Conservation (phyloP, 2,888 invertebrate species). For the Rotaria sp. region DNA sequence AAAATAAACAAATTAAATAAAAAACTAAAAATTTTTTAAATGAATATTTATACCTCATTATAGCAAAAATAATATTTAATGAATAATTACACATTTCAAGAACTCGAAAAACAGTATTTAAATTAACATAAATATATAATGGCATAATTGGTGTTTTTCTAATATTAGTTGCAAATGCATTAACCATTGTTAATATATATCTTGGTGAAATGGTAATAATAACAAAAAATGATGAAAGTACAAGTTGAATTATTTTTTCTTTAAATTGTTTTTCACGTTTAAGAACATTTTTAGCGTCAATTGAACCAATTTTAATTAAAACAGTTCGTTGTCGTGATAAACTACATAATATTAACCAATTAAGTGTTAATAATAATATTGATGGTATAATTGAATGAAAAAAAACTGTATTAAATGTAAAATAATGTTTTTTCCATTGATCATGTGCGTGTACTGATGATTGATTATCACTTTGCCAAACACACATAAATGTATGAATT, state of each 20-base stretch:
- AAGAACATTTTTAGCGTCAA: not conserved
- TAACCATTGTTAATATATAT: slow-evolving; percentile 32
- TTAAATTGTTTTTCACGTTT: slow-evolving; percentile 40
- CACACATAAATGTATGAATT: not conserved
- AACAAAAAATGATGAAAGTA: slow-evolving; percentile 38
- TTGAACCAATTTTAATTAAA: slow-evolving; percentile 30
- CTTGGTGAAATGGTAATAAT: slow-evolving; percentile 37
- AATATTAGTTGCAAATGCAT: not conserved
- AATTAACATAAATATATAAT: slow-evolving; percentile 5
- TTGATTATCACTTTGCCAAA: not conserved
- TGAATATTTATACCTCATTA: not conserved
- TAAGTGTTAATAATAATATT: slow-evolving; percentile 31
- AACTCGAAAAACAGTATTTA: not conserved
- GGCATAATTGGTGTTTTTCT: not conserved
- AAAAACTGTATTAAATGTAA: slow-evolving; percentile 33
- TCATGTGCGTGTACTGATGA: not conserved
- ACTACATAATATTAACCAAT: slow-evolving; percentile 31
- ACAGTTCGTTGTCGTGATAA: slow-evolving; percentile 22
- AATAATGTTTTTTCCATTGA: slow-evolving; percentile 30
- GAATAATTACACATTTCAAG: slow-evolving; percentile 5
- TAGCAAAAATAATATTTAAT: not conserved
- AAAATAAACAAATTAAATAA: not conserved
- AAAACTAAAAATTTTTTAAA: not conserved
- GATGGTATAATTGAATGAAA: slow-evolving; percentile 37
- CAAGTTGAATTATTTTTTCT: slow-evolving; percentile 34